phyloP scores from a whole-genome alignment of 1,140 invertebrate species.

The Armadillidium nasatum region DNA sequence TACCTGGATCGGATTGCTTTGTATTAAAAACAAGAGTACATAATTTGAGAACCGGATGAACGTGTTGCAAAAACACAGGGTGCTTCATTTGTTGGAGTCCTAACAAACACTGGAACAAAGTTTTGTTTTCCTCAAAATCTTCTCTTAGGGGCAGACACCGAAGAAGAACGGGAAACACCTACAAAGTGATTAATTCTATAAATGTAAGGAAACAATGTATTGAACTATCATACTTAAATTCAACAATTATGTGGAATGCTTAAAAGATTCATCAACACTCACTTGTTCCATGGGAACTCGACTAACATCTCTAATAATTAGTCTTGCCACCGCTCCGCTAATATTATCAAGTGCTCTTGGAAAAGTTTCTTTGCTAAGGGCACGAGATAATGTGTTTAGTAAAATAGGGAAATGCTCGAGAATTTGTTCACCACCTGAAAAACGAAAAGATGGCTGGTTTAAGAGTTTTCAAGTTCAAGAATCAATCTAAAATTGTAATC shows the following conservation, averaged over 20 bases:
- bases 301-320: constrained; percentile 19
- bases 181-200: constrained; percentile 28
- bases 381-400: constrained; percentile 20
- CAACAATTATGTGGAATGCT: no score
- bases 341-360: constrained; percentile 25
- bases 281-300: constrained; percentile 20
- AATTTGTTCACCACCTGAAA: constrained; percentile 20
- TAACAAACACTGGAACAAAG: constrained; percentile 63
- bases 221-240: no score
- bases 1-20: not conserved
- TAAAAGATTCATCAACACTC: not conserved
- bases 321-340: constrained; percentile 18
- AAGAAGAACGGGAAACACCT: constrained; percentile 68
- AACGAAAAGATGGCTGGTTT: not conserved
- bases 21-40: constrained; percentile 55
- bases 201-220: not conserved
- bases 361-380: constrained; percentile 18
- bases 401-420: constrained; percentile 18
- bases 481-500: not conserved
- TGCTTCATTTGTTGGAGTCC: constrained; percentile 59
- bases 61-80: constrained; percentile 53
- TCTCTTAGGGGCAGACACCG: constrained; percentile 66
- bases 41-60: constrained; percentile 56
- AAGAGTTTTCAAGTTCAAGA: no score
- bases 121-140: constrained; percentile 68